A percentile compares a stretch with the other conserved stretches of the same genome.
Evolutionary conservation across 1,140 invertebrate genomes (phyloP).

Genomic region (Aphelenchoides besseyi): DNA sequence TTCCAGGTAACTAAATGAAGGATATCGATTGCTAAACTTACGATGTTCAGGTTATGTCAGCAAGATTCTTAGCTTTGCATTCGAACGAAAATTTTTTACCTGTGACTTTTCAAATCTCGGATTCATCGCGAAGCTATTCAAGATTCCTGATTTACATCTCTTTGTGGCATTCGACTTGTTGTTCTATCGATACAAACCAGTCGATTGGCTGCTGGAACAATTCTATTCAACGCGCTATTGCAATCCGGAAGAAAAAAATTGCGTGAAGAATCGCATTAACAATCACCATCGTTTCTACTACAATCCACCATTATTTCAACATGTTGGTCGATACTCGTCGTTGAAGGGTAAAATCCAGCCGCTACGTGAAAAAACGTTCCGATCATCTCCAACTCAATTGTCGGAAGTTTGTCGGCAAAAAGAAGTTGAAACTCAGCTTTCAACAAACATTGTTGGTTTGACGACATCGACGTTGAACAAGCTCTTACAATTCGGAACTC

Average conservation of each 20-base stretch:
- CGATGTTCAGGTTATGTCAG: constrained; percentile 29
- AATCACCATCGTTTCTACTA: constrained; percentile 67
- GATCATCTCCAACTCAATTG: not conserved
- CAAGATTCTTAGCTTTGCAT: constrained; percentile 73
- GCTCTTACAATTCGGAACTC: too few species aligned
- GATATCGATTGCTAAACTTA: constrained; percentile 25
- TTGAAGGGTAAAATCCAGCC: constrained; percentile 94
- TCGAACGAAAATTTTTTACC: constrained; percentile 74
- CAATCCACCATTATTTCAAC: constrained; percentile 89
- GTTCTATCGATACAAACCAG: constrained; percentile 91
- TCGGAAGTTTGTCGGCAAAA: not conserved
- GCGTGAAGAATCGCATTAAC: constrained; percentile 33
- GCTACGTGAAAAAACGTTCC: constrained; percentile 72
- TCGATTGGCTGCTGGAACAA: constrained; percentile 90
- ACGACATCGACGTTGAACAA: too few species aligned
- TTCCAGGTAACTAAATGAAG: constrained; percentile 80
- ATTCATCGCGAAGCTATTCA: constrained; percentile 91
- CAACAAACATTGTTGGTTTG: not conserved
- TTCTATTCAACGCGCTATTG: constrained; percentile 86
- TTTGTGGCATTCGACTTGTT: constrained; percentile 88
- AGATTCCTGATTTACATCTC: constrained; percentile 79
- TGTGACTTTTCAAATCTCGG: constrained; percentile 89
- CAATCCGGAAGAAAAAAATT: constrained; percentile 64
- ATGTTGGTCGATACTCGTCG: constrained; percentile 89
- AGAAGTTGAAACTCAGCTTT: not conserved